phyloP scores from a whole-genome alignment of 2,888 invertebrate species.

The Lordiphosa andalusiaca region DNA sequence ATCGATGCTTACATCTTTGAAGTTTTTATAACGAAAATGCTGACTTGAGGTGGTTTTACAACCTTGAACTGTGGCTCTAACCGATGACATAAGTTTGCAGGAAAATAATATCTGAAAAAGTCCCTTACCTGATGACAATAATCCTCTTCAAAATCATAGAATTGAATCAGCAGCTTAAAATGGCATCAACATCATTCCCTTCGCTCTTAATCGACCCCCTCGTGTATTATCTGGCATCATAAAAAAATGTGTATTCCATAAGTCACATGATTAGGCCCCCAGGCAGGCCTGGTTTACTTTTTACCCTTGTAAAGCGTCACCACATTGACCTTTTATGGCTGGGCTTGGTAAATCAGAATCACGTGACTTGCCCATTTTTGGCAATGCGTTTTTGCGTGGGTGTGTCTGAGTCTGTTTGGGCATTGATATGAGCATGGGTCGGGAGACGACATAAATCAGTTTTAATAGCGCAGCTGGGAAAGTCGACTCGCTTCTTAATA shows the following conservation, averaged over 20 bases:
- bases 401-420: conserved; percentile 44
- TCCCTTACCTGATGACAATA: not conserved
- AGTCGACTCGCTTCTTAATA: conserved; percentile 43
- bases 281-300: conserved; percentile 15
- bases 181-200: conserved; percentile 5
- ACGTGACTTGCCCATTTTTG: conserved; percentile 66
- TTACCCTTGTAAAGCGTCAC: conserved; percentile 5
- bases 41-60: too few relatives aligned
- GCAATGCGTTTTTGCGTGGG: conserved; percentile 52
- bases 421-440: conserved; percentile 3
- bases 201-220: conserved; percentile 14
- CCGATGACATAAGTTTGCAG: too few relatives aligned
- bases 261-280: conserved; percentile 35
- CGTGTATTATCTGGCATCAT: conserved; percentile 58
- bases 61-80: too few relatives aligned
- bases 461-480: conserved; percentile 64
- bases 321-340: conserved; percentile 59
- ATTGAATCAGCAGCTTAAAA: conserved; percentile 4
- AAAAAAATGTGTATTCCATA: conserved; percentile 20
- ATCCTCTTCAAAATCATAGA: conserved; percentile 2
- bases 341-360: conserved; percentile 52
- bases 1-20: too few relatives aligned
- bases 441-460: conserved; percentile 53
- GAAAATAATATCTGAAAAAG: too few relatives aligned
- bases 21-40: too few relatives aligned